Evolutionary conservation across 2,113 vertebrate species (phyloP).

Genomic region (Serilophus lunatus): DNA sequence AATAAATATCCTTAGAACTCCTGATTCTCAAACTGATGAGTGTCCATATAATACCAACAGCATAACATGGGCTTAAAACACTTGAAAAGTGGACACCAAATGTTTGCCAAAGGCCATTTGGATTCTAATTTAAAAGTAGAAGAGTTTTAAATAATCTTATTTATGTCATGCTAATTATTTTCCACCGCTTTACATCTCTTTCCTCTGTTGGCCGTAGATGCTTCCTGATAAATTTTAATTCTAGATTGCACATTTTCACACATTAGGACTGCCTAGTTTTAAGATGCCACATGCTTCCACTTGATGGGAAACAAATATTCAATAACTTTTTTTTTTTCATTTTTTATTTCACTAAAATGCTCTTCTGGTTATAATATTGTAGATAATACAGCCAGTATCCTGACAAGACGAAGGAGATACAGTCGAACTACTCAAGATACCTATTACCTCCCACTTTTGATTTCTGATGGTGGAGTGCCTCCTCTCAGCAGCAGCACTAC

Average conservation of each 20-base stretch:
- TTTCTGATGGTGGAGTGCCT: conserved; percentile 91
- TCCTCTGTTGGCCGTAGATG: rapidly evolving
- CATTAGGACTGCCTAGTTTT: background rate
- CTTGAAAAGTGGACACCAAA: background rate
- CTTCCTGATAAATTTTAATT: background rate
- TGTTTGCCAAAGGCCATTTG: background rate
- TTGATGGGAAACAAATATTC: background rate
- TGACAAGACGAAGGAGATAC: conserved; percentile 81
- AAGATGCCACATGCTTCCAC: background rate
- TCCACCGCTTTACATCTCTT: background rate
- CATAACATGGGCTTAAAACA: background rate
- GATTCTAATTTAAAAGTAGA: background rate
- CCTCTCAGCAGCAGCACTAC: conserved; percentile 91
- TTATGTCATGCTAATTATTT: background rate
- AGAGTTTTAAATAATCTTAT: background rate
- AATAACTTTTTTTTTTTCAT: background rate
- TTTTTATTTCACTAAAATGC: background rate
- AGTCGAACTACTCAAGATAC: conserved; percentile 85
- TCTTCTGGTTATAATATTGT: conserved; percentile 42
- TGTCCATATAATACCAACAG: background rate
- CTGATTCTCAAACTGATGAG: background rate
- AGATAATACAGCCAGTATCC: conserved; percentile 89
- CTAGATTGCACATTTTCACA: background rate
- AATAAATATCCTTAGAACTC: background rate
- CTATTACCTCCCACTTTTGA: conserved; percentile 87